Evolutionary conservation across 64 coral and sea anemone genomes (phyloP).

Genomic region (Orbicella faveolata): DNA sequence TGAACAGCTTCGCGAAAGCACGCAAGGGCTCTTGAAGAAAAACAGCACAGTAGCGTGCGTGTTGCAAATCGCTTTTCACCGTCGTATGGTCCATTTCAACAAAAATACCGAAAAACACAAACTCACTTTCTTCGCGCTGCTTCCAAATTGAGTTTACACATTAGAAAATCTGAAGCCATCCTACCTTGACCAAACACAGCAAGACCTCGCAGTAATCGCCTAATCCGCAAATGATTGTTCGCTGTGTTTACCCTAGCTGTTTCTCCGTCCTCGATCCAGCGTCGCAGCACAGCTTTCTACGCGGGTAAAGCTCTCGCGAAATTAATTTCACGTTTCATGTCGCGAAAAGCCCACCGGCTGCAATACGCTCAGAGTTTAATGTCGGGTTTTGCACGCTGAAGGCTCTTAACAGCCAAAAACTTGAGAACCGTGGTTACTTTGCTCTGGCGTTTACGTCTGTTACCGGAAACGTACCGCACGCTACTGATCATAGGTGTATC

Average conservation of each 20-base stretch:
- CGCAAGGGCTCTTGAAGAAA: constrained; percentile 26
- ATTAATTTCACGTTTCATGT: background rate
- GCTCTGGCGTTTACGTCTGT: constrained; percentile 18
- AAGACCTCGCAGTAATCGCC: constrained; percentile 47
- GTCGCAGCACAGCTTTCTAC: background rate
- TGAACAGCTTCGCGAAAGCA: constrained; percentile 29
- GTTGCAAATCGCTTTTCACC: background rate
- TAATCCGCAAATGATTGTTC: constrained; percentile 56
- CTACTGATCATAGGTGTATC: constrained; percentile 63
- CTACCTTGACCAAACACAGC: constrained; percentile 49
- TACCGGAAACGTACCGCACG: constrained; percentile 58
- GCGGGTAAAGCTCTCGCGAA: background rate
- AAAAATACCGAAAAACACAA: background rate
- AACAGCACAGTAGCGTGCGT: background rate
- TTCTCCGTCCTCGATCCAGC: background rate
- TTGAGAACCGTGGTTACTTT: constrained; percentile 16
- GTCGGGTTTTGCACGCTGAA: background rate
- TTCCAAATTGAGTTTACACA: constrained; percentile 18
- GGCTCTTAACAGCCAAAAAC: constrained; percentile 1
- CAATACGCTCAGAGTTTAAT: background rate
- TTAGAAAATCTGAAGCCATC: constrained; percentile 15
- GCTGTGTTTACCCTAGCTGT: constrained; percentile 21
- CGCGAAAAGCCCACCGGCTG: background rate
- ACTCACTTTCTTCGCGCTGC: background rate
- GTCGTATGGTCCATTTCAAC: background rate